Evolutionary conservation across 2,113 vertebrate species (phyloP).

Genomic region (Saimiri boliviensis): DNA sequence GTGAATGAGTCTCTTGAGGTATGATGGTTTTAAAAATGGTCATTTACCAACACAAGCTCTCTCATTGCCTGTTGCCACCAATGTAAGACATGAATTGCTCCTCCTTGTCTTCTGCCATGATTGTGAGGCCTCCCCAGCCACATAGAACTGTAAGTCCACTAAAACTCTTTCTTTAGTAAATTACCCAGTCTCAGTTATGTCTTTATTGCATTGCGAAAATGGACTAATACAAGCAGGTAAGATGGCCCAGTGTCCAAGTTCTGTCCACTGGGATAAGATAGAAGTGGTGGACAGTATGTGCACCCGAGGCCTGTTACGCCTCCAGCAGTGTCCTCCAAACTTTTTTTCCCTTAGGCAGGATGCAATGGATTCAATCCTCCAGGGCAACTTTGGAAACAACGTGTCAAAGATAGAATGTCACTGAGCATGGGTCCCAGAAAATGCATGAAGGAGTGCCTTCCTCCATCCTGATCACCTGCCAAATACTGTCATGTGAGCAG

Average conservation of each 20-base stretch:
- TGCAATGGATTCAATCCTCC: background rate
- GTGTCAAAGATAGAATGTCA: background rate
- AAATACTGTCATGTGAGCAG: background rate
- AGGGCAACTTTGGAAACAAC: background rate
- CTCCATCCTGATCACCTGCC: background rate
- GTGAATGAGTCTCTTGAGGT: too few relatives aligned
- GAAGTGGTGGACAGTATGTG: background rate
- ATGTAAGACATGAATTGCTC: too few relatives aligned
- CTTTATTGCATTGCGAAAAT: too few relatives aligned
- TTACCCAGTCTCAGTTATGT: too few relatives aligned
- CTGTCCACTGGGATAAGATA: background rate
- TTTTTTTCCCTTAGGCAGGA: background rate
- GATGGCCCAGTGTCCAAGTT: background rate
- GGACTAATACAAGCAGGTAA: background rate
- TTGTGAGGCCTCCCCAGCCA: too few relatives aligned
- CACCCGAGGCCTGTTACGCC: background rate
- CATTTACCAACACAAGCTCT: too few relatives aligned
- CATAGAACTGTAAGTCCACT: too few relatives aligned
- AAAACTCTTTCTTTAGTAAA: too few relatives aligned
- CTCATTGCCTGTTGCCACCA: too few relatives aligned
- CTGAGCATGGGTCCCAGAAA: background rate
- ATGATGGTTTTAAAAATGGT: too few relatives aligned
- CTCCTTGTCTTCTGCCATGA: too few relatives aligned
- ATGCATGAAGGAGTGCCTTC: background rate
- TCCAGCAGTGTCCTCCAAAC: background rate